phyloP scores from a whole-genome alignment of 2,113 vertebrate genomes.

The Zootoca vivipara region DNA sequence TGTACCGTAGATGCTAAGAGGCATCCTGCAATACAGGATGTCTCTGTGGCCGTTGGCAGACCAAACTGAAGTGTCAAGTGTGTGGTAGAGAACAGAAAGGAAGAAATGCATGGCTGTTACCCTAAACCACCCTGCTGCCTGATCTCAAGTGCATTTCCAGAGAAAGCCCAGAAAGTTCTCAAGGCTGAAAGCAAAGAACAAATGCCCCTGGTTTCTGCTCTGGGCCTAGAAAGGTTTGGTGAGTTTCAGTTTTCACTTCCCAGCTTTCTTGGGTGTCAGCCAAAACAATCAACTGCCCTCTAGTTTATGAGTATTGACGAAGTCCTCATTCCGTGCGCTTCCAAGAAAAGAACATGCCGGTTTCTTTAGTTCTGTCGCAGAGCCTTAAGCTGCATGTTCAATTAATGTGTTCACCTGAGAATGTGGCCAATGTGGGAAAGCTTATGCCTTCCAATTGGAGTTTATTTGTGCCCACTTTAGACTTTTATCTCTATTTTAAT shows the following conservation, averaged over 20 bases:
- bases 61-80: neutral
- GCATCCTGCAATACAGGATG: neutral
- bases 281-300: neutral
- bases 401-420: neutral
- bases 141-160: neutral
- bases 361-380: neutral
- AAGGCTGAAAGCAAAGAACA: neutral
- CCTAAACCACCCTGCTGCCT: constrained; percentile 10
- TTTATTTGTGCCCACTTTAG: too few relatives aligned
- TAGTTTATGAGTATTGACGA: neutral
- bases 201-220: neutral
- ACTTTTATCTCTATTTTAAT: too few relatives aligned
- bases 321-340: neutral
- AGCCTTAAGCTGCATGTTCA: neutral
- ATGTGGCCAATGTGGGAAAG: neutral
- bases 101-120: neutral
- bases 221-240: neutral
- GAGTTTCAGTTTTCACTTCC: constrained; percentile 23
- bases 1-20: constrained; percentile 6
- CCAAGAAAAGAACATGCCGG: neutral
- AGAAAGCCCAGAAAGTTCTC: neutral
- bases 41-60: neutral
- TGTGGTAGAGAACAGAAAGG: neutral
- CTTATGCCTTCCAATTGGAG: too few relatives aligned
- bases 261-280: neutral